phyloP scores from a whole-genome alignment of 1,140 invertebrate species.

The Oedothorax gibbosus region DNA sequence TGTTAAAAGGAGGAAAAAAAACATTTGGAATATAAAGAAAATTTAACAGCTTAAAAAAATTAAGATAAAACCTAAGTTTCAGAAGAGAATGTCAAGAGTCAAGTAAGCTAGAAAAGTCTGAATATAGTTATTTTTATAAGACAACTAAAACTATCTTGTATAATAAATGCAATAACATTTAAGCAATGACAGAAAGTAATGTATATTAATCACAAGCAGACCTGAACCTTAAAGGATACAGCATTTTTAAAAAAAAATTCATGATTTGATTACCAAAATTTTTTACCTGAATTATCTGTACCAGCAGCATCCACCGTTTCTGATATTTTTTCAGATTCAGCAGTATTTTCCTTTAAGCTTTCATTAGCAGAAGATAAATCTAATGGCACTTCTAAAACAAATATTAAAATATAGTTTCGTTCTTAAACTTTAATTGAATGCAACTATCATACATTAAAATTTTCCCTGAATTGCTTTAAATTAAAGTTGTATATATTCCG shows the following conservation, averaged over 20 bases:
- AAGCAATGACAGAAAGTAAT: not conserved
- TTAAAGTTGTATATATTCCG: too few species aligned
- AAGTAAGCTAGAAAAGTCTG: not conserved
- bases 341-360: conserved; percentile 10
- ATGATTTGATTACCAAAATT: not conserved
- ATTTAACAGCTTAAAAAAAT: too few species aligned
- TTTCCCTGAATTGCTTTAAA: too few species aligned
- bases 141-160: not conserved
- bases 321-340: conserved; percentile 36
- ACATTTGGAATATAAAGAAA: too few species aligned
- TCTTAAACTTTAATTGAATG: not conserved
- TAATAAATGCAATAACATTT: not conserved
- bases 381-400: conserved; percentile 53
- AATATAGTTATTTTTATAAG: not conserved
- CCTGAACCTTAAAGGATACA: not conserved
- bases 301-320: conserved; percentile 16
- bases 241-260: not conserved
- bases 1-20: too few species aligned
- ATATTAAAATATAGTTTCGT: not conserved
- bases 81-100: not conserved
- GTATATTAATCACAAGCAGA: not conserved
- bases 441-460: too few species aligned
- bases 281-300: conserved; percentile 42
- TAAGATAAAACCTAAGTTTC: too few species aligned
- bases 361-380: conserved; percentile 54